Conservation (phyloP, 2,888 invertebrate genomes). For the Epiperipatus broadwayi region DNA sequence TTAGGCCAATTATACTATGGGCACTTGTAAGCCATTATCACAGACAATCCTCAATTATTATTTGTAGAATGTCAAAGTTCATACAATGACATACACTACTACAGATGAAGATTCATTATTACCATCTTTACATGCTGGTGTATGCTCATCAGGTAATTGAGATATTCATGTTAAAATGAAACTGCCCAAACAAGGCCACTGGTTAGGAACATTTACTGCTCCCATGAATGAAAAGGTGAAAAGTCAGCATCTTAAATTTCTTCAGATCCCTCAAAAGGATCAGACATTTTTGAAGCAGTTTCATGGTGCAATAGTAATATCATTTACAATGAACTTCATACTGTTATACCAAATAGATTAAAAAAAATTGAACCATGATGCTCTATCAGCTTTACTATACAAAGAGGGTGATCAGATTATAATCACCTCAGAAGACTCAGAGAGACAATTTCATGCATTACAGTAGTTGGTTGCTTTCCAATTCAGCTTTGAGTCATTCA, state of each 20-base stretch:
- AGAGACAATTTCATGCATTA: conserved; percentile 86
- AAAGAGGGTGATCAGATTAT: conserved; percentile 45
- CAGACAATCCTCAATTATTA: conserved; percentile 78
- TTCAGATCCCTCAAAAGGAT: conserved; percentile 41
- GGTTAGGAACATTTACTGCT: conserved; percentile 59
- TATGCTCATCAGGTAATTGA: conserved; percentile 84
- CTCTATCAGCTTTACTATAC: conserved; percentile 61
- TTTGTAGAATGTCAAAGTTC: conserved; percentile 73
- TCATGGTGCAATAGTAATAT: conserved; percentile 91
- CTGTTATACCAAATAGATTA: conserved; percentile 95
- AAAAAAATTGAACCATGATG: conserved; percentile 79
- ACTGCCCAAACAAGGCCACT: conserved; percentile 59
- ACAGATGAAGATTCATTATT: conserved; percentile 88
- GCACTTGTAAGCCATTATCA: too few species aligned
- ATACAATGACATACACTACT: conserved; percentile 65
- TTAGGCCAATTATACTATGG: too few species aligned
- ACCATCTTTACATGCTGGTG: conserved; percentile 86
- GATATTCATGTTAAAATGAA: conserved; percentile 83
- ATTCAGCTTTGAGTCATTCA: conserved; percentile 91
- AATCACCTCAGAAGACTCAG: conserved; percentile 43
- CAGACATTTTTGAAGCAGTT: conserved; percentile 45
- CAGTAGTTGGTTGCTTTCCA: conserved; percentile 85
- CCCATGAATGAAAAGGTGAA: conserved; percentile 91
- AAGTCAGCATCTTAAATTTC: conserved; percentile 62
- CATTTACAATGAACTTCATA: conserved; percentile 87